Percentiles rank a stretch among this genome's conserved stretches.
Conservation (phyloP, 1,140 invertebrate species). For the Meteorus sp. region DNA sequence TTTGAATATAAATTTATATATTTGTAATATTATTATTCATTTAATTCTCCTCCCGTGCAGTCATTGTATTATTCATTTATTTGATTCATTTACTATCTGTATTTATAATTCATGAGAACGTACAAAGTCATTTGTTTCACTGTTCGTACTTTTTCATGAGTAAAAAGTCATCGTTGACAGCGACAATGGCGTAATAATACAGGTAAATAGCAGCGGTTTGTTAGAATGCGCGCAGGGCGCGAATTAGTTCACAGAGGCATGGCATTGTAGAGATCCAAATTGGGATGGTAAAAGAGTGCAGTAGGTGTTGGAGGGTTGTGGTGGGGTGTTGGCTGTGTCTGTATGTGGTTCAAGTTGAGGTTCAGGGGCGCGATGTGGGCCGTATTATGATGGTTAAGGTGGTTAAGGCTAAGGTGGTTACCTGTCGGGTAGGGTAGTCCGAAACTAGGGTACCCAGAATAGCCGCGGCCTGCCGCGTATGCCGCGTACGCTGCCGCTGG, state of each 20-base stretch:
- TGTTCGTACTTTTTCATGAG: background rate
- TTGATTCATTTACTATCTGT: too few species aligned
- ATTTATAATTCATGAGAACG: too few species aligned
- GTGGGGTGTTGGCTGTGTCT: slow-evolving; percentile 53
- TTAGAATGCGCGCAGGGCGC: slow-evolving; percentile 48
- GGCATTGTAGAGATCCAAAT: slow-evolving; percentile 67
- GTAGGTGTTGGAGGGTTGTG: slow-evolving; percentile 62
- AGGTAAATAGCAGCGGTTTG: slow-evolving; percentile 46
- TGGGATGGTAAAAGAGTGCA: slow-evolving; percentile 60
- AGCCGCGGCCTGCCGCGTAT: slow-evolving; percentile 90
- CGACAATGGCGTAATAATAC: slow-evolving; percentile 31
- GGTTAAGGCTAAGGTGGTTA: slow-evolving; percentile 74
- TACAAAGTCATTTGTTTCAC: too few species aligned
- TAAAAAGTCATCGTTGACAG: background rate
- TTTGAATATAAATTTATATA: too few species aligned
- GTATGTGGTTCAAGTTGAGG: slow-evolving; percentile 57
- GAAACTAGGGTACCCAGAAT: slow-evolving; percentile 95
- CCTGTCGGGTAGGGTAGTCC: slow-evolving; percentile 95
- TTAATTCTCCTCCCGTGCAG: too few species aligned
- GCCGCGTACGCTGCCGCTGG: slow-evolving; percentile 90
- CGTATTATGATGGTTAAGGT: slow-evolving; percentile 60
- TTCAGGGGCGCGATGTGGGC: slow-evolving; percentile 56
- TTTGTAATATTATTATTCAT: too few species aligned
- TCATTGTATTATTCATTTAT: too few species aligned
- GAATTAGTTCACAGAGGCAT: slow-evolving; percentile 78